Percentiles rank a stretch among this genome's conserved stretches.
phyloP scores from a whole-genome alignment of 2,797 vertebrate genomes.

The Euphonia xanthogaster region DNA sequence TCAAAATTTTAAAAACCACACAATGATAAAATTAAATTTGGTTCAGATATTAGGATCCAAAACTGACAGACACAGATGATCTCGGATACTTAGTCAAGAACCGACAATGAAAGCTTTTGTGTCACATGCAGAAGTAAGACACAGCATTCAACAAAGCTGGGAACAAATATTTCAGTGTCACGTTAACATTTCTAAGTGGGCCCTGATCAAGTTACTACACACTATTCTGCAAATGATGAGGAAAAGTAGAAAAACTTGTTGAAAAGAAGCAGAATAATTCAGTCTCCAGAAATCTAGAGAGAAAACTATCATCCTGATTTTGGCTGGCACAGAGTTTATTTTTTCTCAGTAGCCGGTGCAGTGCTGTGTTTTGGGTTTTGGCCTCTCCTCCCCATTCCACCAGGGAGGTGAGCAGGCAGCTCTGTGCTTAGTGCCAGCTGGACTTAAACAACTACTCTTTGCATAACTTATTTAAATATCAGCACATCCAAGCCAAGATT shows the following conservation, averaged over 20 bases:
- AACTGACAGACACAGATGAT: not conserved
- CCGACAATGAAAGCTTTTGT: not conserved
- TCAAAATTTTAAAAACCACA: not conserved
- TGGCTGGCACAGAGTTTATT: not conserved
- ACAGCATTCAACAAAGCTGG: not conserved
- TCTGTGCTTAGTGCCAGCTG: not conserved
- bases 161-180: not conserved
- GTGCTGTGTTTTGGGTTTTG: not conserved
- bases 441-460: not conserved
- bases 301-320: not conserved
- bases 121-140: not conserved
- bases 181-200: not conserved
- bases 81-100: not conserved
- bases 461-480: not conserved
- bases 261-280: not conserved
- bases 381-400: not conserved
- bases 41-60: not conserved
- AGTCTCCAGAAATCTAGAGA: not conserved
- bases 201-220: not conserved
- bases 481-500: not conserved
- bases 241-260: not conserved
- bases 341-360: not conserved
- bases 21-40: not conserved
- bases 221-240: not conserved
- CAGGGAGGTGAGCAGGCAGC: not conserved